Evolutionary conservation across 1,140 invertebrate species (phyloP).

Genomic region (Pectinophora gossypiella): DNA sequence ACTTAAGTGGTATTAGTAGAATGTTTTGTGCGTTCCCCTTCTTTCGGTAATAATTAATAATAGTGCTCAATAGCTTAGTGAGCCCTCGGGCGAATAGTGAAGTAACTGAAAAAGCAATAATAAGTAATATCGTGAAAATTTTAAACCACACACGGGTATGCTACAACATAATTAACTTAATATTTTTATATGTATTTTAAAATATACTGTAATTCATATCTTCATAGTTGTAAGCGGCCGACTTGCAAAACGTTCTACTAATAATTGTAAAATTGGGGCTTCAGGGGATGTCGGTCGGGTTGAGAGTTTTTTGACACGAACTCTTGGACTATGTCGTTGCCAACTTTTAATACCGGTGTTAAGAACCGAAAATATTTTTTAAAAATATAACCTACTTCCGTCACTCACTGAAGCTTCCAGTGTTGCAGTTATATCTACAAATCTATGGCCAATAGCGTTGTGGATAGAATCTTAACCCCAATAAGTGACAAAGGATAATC

Average conservation of each 20-base stretch:
- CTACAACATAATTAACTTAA: constrained; percentile 64
- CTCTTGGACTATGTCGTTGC: background rate
- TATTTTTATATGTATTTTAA: constrained; percentile 75
- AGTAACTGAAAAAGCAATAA: constrained; percentile 67
- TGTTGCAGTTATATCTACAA: background rate
- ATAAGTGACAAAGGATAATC: constrained; percentile 56
- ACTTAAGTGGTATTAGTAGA: constrained; percentile 49
- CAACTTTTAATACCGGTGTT: background rate
- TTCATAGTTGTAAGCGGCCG: constrained; percentile 66
- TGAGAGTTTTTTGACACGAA: constrained; percentile 28
- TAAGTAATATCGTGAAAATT: constrained; percentile 57
- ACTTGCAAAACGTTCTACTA: constrained; percentile 65
- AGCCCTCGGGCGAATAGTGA: constrained; percentile 37
- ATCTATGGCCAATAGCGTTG: constrained; percentile 1
- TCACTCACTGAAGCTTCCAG: background rate
- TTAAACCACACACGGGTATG: constrained; percentile 47
- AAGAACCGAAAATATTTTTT: background rate
- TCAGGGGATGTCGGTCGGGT: background rate
- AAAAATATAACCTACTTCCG: background rate
- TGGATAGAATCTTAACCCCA: constrained; percentile 25
- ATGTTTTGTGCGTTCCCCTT: constrained; percentile 56
- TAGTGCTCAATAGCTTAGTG: constrained; percentile 70
- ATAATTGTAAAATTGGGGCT: constrained; percentile 22
- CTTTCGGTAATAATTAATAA: constrained; percentile 61
- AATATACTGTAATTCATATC: constrained; percentile 73